Conservation (phyloP, 2,113 vertebrate species). For the Eupsittula cactorum region DNA sequence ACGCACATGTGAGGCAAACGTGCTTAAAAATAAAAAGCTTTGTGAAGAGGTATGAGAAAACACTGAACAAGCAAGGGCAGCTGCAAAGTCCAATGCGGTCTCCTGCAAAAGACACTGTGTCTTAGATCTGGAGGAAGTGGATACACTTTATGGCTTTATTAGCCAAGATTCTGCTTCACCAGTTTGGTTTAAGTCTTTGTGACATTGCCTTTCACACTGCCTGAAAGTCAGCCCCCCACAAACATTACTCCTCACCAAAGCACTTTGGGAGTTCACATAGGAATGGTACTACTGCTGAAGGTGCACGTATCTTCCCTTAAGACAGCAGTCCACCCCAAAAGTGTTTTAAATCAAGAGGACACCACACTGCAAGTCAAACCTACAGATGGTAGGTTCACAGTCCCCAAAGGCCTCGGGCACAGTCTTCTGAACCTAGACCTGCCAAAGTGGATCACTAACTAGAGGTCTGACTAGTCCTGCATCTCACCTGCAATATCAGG, state of each 20-base stretch:
- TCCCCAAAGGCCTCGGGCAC: not conserved
- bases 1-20: fast-evolving
- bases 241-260: not conserved
- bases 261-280: not conserved
- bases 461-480: not conserved
- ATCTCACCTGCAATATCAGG: not conserved
- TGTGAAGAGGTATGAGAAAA: not conserved
- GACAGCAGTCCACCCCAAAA: not conserved
- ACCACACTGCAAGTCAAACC: not conserved
- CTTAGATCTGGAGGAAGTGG: not conserved
- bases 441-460: not conserved
- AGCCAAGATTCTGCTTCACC: not conserved
- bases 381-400: not conserved
- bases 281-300: not conserved
- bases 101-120: not conserved
- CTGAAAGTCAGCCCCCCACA: not conserved
- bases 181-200: not conserved
- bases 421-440: not conserved
- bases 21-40: not conserved
- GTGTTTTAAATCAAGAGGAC: not conserved
- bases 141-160: not conserved
- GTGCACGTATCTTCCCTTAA: not conserved
- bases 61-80: not conserved
- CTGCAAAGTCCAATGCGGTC: fast-evolving
- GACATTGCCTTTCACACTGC: not conserved